Base-by-base conservation (phyloP, 2,797 vertebrate species). In the Lutjanus argentimaculatus region DNA sequence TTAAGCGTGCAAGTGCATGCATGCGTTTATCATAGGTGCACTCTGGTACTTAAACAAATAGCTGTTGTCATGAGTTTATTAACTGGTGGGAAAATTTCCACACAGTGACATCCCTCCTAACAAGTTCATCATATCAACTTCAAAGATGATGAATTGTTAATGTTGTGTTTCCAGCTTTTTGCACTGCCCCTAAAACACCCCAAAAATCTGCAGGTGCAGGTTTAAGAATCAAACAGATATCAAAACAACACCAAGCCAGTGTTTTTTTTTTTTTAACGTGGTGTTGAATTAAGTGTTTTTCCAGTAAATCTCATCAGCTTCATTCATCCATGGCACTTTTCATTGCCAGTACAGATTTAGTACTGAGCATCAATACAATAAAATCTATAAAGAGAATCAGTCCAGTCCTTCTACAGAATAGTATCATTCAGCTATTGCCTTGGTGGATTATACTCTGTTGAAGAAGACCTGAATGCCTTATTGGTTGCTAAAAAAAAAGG, bases 251-350 rank as follows among this genome's bases (percentile, higher is more conserved):
- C 19, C 6, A 43, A 21, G 75, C 9, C 63, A 21, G 49, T 25
- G 6, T 3, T 15, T 48, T 49, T 56, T 15, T 48, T 49, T 56
- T n/a, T 7, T 4, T 4, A 11, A 25, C 42, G 15, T 17, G 3
- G 11, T 69, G 21, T 58, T 45, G 14, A 70, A 42, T 56, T 19
- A 58, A 45, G 3, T 58, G 10, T 63, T 65, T 25, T 72, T 67
- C 14, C 6, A 69, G 48, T 51, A 62, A 77, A 78, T 85, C 46
- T 6, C 42, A 77, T 72, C 58, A 66, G 13, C 42, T 73, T 63
- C 16, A 74, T 79, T 46, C 22, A 72, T 65, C 13, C 13, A 46
- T 43, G 17, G 43, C 21, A 51, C 30, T 42, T 62, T 75, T 59
- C 25, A 58, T 21, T 63, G 11, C n/a, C 49, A 40, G 61, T 30